These are phyloP conservation scores for Falcunculus frontatus DNA, from an alignment of 2,113 vertebrate genomes.

Conservation along the genomic window DNA sequence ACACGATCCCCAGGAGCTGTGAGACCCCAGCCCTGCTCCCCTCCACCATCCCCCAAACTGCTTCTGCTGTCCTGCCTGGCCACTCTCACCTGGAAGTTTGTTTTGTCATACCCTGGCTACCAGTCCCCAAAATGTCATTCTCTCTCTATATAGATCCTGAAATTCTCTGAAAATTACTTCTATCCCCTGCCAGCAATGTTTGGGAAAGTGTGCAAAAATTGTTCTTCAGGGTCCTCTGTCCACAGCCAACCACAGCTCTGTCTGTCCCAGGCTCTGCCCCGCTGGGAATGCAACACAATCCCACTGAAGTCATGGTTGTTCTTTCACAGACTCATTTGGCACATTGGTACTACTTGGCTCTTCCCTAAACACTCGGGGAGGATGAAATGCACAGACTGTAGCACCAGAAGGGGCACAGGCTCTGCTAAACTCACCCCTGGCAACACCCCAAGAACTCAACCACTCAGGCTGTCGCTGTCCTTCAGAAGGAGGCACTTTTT, in stretches of 20 bases:
- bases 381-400: constrained; percentile 22
- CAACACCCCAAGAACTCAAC: constrained; percentile 6
- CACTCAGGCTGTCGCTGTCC: neutral
- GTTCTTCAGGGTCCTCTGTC: neutral
- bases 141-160: neutral
- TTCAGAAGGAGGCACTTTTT: constrained; percentile 25
- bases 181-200: neutral
- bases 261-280: neutral
- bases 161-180: neutral
- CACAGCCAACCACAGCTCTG: neutral
- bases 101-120: constrained; percentile 2
- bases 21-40: neutral
- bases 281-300: neutral
- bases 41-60: neutral
- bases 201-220: neutral
- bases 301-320: neutral
- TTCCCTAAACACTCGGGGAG: neutral
- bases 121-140: neutral
- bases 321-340: constrained; percentile 47
- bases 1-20: neutral
- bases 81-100: neutral
- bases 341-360: constrained; percentile 9
- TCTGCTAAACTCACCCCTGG: neutral
- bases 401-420: neutral
- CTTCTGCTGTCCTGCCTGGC: neutral